Conservation (phyloP, 2,113 vertebrate genomes). For the Anoura caudifer region DNA sequence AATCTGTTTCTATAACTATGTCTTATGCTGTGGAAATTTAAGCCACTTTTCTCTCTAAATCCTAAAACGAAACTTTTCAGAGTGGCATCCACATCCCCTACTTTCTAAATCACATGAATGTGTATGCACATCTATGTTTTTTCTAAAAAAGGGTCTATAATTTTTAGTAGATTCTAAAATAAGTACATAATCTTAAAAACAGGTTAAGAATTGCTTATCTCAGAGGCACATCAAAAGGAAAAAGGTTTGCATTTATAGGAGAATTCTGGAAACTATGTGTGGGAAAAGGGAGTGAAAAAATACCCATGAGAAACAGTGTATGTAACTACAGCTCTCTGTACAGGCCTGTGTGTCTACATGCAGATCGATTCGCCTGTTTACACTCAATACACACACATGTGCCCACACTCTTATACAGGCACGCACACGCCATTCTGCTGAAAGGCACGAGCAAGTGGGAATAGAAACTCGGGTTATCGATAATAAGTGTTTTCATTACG, state of each 20-base stretch:
- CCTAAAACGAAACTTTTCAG: background rate
- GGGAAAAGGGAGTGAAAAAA: conserved; percentile 41
- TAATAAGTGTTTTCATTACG: conserved; percentile 32
- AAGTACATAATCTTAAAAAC: conserved; percentile 28
- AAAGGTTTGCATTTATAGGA: conserved; percentile 33
- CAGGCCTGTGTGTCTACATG: background rate
- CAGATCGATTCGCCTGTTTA: background rate
- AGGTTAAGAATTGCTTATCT: conserved; percentile 48
- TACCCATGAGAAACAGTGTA: conserved; percentile 49
- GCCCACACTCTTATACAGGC: background rate
- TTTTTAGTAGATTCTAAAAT: conserved; percentile 44
- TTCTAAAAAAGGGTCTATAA: background rate
- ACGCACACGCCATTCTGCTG: background rate
- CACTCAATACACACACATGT: background rate
- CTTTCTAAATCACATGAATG: background rate
- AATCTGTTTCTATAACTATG: background rate
- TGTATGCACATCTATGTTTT: background rate
- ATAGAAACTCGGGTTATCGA: background rate
- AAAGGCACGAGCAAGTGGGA: background rate
- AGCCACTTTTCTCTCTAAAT: background rate
- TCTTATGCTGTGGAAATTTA: background rate
- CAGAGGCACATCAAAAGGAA: conserved; percentile 56
- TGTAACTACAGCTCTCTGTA: background rate
- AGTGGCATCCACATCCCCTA: background rate
- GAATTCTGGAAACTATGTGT: conserved; percentile 42